Evolutionary conservation across 1,140 invertebrate species (phyloP).

Genomic region (Heterodera carotae): DNA sequence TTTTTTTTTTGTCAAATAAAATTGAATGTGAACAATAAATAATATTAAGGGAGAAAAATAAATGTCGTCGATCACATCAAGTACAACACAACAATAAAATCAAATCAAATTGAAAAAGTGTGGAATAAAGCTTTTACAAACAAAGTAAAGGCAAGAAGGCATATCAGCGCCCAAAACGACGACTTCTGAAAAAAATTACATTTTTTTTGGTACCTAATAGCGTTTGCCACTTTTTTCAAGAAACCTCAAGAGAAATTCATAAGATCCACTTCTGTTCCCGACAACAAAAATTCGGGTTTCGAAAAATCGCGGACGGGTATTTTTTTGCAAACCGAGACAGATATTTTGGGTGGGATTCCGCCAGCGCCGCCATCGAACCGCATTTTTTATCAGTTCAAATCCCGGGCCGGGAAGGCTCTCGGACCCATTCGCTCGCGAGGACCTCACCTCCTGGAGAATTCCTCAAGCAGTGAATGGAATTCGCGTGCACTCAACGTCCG

Average conservation of each 20-base stretch:
- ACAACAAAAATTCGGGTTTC: neutral
- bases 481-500: slow-evolving; percentile 18
- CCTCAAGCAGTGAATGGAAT: slow-evolving; percentile 26
- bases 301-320: slow-evolving; percentile 28
- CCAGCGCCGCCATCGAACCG: too few relatives aligned
- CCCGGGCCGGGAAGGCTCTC: too few relatives aligned
- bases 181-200: neutral
- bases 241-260: too few relatives aligned
- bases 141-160: neutral
- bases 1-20: neutral
- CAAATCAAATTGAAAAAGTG: neutral
- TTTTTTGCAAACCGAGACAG: too few relatives aligned
- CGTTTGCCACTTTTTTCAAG: too few relatives aligned
- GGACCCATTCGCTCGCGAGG: too few relatives aligned
- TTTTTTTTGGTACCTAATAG: slow-evolving; percentile 1
- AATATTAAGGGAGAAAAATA: neutral
- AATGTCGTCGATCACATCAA: neutral
- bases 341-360: too few relatives aligned
- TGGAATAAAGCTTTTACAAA: slow-evolving; percentile 8
- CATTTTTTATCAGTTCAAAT: too few relatives aligned
- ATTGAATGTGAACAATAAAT: neutral
- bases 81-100: neutral
- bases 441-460: slow-evolving; percentile 36
- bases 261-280: too few relatives aligned
- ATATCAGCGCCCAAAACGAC: neutral